phyloP scores from a whole-genome alignment of 2,888 invertebrate genomes.

The Eilema sororculum region DNA sequence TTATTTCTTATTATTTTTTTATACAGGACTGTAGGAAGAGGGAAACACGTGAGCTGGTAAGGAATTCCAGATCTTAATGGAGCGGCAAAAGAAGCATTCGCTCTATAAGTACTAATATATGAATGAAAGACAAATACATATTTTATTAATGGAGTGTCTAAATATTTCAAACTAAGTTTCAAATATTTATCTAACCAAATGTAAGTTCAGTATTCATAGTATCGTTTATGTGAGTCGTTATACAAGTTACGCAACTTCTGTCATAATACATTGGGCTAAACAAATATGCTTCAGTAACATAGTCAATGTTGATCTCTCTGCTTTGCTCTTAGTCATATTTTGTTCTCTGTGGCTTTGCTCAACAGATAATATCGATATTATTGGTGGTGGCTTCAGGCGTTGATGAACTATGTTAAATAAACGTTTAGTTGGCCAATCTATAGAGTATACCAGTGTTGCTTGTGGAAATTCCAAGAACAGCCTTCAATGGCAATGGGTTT shows the following conservation, averaged over 20 bases:
- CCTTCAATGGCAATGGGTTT: too few species aligned
- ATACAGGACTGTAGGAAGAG: too few species aligned
- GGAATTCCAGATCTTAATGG: too few species aligned
- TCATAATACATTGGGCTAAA: not conserved
- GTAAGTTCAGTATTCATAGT: not conserved
- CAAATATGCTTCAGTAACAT: conserved; percentile 11
- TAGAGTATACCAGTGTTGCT: not conserved
- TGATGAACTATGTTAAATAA: conserved; percentile 1
- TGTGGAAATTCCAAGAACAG: not conserved
- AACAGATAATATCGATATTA: conserved; percentile 9
- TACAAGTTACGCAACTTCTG: conserved; percentile 7
- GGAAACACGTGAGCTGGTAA: too few species aligned
- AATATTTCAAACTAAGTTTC: not conserved
- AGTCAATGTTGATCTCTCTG: conserved; percentile 5
- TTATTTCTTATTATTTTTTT: not conserved
- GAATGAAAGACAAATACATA: not conserved
- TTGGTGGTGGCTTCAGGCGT: conserved; percentile 3
- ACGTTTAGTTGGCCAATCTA: not conserved
- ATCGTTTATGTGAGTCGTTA: not conserved
- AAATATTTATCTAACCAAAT: not conserved
- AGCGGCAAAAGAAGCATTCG: too few species aligned
- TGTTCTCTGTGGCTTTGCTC: too few species aligned
- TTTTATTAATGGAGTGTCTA: too few species aligned
- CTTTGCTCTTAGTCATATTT: too few species aligned
- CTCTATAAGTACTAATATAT: not conserved